These are phyloP conservation scores for Muscicapa adusta DNA, from an alignment of 2,113 vertebrate species.

Conservation along the genomic window DNA sequence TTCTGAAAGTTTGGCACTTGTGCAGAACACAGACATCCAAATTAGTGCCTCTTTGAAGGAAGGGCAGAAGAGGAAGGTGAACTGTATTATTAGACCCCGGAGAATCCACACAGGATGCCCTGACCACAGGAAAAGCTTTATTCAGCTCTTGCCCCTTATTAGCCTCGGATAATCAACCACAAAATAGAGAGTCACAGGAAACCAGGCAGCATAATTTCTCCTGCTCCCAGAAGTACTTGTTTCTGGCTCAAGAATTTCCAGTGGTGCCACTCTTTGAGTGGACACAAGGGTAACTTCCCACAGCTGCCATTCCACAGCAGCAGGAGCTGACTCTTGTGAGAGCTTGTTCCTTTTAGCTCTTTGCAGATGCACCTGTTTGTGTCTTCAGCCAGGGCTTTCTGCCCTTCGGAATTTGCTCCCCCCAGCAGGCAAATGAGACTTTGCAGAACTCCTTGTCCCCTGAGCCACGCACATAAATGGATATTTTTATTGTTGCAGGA, in stretches of 20 bases:
- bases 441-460: background rate
- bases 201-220: background rate
- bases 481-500: background rate
- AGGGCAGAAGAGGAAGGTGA: slow-evolving; percentile 60
- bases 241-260: background rate
- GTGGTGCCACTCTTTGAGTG: background rate
- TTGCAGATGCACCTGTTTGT: background rate
- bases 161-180: slow-evolving; percentile 47
- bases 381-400: background rate
- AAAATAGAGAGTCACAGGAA: slow-evolving; percentile 46
- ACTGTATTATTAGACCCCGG: slow-evolving; percentile 33
- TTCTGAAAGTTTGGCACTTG: background rate
- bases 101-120: slow-evolving; percentile 58
- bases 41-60: slow-evolving; percentile 4
- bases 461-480: background rate
- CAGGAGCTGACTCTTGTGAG: background rate
- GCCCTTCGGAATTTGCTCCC: fast-evolving
- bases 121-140: slow-evolving; percentile 61
- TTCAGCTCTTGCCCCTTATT: slow-evolving; percentile 45
- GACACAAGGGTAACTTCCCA: background rate
- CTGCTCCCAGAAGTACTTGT: background rate
- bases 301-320: background rate
- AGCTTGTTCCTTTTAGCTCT: background rate
- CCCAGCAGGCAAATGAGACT: background rate
- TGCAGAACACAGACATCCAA: slow-evolving; percentile 12